Evolutionary conservation across 2,113 vertebrate genomes (phyloP).

Genomic region (Scomber japonicus): DNA sequence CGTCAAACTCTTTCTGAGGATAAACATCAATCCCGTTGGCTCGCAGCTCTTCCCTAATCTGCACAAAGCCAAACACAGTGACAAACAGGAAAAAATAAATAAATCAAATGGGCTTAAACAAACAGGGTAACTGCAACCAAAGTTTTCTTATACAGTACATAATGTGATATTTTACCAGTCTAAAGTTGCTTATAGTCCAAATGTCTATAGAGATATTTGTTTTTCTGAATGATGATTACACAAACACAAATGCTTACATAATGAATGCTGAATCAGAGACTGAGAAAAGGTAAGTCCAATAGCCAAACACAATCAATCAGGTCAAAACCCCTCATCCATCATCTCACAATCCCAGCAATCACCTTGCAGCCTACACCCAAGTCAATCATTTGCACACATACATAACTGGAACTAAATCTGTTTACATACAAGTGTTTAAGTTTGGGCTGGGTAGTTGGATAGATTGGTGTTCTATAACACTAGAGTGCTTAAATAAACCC

Average conservation of each 20-base stretch:
- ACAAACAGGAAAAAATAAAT: constrained; percentile 8
- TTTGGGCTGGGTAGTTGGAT: neutral
- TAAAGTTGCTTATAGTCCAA: neutral
- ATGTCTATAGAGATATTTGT: too few relatives aligned
- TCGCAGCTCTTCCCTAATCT: constrained; percentile 95
- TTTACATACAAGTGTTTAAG: constrained; percentile 18
- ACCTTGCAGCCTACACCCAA: neutral
- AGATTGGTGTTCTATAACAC: neutral
- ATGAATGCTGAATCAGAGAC: constrained; percentile 1
- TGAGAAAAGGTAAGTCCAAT: neutral
- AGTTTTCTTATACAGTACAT: neutral
- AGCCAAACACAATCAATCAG: constrained; percentile 12
- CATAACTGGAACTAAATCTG: constrained; percentile 9
- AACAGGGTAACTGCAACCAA: neutral
- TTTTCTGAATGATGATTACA: neutral
- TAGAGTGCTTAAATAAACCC: constrained; percentile 31
- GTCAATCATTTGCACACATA: constrained; percentile 7
- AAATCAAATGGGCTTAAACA: neutral
- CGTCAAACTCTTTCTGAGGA: constrained; percentile 97
- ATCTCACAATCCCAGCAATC: neutral
- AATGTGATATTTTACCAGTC: neutral
- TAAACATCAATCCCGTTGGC: constrained; percentile 96
- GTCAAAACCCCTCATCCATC: constrained; percentile 28
- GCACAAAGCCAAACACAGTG: constrained; percentile 29
- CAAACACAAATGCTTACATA: constrained; percentile 5